Conservation (phyloP, 2,888 invertebrate genomes). For the Nemotelus pantherinus region DNA sequence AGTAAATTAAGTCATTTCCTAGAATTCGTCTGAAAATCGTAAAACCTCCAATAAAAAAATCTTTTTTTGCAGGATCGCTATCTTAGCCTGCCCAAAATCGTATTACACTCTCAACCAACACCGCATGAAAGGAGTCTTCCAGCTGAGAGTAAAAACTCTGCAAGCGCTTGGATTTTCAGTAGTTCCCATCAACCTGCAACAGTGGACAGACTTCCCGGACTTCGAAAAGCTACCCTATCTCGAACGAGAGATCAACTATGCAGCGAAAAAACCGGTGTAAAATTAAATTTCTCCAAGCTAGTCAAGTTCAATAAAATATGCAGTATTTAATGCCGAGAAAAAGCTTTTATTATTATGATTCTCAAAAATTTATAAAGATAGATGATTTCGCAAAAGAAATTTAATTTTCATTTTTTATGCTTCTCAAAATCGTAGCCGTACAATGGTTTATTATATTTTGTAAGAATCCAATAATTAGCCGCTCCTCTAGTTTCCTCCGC, state of each 20-base stretch:
- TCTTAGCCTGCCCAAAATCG: slow-evolving; percentile 40
- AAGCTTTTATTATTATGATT: slow-evolving; percentile 31
- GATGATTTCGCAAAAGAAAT: slow-evolving; percentile 29
- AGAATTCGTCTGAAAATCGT: too few relatives aligned
- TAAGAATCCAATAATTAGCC: not conserved
- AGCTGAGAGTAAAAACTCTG: slow-evolving; percentile 44
- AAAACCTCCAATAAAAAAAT: too few relatives aligned
- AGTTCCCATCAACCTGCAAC: slow-evolving; percentile 30
- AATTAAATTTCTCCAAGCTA: not conserved
- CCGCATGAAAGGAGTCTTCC: slow-evolving; percentile 45
- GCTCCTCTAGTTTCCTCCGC: slow-evolving; percentile 41
- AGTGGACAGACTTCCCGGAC: slow-evolving; percentile 45
- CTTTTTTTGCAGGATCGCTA: slow-evolving; percentile 44
- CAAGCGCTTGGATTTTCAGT: slow-evolving; percentile 36
- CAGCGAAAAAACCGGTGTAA: not conserved
- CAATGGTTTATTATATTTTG: not conserved
- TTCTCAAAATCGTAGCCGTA: slow-evolving; percentile 15
- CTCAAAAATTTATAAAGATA: slow-evolving; percentile 30
- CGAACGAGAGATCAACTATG: slow-evolving; percentile 40
- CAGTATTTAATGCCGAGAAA: slow-evolving; percentile 37
- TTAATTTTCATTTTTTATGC: slow-evolving; percentile 34
- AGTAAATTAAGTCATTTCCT: too few relatives aligned
- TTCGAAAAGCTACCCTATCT: slow-evolving; percentile 43
- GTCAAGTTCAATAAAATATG: not conserved
- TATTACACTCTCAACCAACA: slow-evolving; percentile 41